Conservation (phyloP, 2,113 vertebrate species). For the Microtus ochrogaster region DNA sequence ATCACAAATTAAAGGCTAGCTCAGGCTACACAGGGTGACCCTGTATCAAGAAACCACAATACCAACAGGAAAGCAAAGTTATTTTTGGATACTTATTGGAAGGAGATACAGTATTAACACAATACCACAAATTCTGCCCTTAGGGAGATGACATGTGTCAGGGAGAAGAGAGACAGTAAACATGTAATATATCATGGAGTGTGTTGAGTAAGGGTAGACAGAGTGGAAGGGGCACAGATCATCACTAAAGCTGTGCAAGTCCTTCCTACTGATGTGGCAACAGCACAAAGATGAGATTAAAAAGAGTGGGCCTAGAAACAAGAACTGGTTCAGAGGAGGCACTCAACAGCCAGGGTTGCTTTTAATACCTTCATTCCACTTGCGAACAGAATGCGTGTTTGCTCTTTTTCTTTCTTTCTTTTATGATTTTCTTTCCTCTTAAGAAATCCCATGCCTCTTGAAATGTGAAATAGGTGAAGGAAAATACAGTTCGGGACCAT, state of each 20-base stretch:
- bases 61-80: background rate
- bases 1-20: background rate
- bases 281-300: conserved; percentile 20
- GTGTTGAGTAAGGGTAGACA: background rate
- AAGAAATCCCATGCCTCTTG: conserved; percentile 80
- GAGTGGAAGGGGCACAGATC: background rate
- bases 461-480: conserved; percentile 85
- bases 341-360: conserved; percentile 42
- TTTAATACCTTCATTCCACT: conserved; percentile 81
- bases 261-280: background rate
- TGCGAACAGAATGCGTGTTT: conserved; percentile 79
- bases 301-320: conserved; percentile 59
- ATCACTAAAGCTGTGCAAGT: background rate
- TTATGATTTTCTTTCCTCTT: conserved; percentile 42
- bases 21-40: too few species aligned
- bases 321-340: conserved; percentile 11
- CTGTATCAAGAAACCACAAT: background rate
- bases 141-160: background rate
- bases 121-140: background rate
- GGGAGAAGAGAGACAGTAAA: background rate
- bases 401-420: conserved; percentile 69
- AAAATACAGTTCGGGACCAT: conserved; percentile 86
- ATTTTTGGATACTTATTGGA: background rate
- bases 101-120: background rate
- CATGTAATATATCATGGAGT: background rate